Evolutionary conservation across 2,888 invertebrate species (phyloP).

Genomic region (Mongoloraphidia duomilia): DNA sequence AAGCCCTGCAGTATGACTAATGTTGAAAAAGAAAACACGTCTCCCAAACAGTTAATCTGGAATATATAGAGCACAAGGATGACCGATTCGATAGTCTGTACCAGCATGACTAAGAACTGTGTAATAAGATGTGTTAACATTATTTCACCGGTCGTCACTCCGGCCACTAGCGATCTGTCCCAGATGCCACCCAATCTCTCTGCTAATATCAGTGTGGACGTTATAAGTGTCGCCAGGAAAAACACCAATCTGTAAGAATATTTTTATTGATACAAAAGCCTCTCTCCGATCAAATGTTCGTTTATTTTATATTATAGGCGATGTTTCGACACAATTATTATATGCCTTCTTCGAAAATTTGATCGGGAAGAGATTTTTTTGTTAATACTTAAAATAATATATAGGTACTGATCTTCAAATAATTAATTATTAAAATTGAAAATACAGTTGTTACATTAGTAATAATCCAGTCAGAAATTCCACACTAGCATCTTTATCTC

Average conservation of each 20-base stretch:
- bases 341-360: too few species aligned
- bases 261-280: too few species aligned
- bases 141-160: slow-evolving; percentile 68
- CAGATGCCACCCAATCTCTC: slow-evolving; percentile 74
- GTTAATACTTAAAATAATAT: slow-evolving; percentile 15
- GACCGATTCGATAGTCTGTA: slow-evolving; percentile 51
- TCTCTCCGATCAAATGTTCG: too few species aligned
- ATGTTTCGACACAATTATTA: too few species aligned
- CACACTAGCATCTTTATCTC: too few species aligned
- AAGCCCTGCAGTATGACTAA: slow-evolving; percentile 59
- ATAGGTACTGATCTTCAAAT: not conserved
- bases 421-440: too few species aligned
- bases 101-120: slow-evolving; percentile 53
- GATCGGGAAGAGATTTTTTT: too few species aligned
- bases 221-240: slow-evolving; percentile 72
- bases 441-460: too few species aligned
- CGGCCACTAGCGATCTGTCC: slow-evolving; percentile 76
- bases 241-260: slow-evolving; percentile 53
- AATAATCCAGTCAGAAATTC: too few species aligned
- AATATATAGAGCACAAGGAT: slow-evolving; percentile 45
- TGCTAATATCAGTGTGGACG: slow-evolving; percentile 65
- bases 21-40: slow-evolving; percentile 41
- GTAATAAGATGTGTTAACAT: slow-evolving; percentile 64
- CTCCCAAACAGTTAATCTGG: slow-evolving; percentile 46
- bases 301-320: too few species aligned